Evolutionary conservation across 2,797 vertebrate species (phyloP).

Genomic region (Benthosema pterotum): DNA sequence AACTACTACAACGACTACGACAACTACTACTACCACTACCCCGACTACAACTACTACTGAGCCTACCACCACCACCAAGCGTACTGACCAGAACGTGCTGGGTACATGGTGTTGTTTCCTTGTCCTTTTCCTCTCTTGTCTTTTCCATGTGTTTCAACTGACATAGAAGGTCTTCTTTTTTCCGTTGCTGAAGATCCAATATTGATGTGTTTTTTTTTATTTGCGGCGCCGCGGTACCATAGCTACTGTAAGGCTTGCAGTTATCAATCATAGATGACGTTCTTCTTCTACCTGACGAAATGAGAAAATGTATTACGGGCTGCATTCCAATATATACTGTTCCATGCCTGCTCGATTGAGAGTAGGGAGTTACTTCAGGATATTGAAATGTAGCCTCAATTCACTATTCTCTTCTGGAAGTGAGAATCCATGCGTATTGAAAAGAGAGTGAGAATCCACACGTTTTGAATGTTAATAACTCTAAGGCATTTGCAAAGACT

Average conservation of each 20-base stretch:
- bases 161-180: neutral
- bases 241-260: no score
- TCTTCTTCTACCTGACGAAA: slow-evolving; percentile 56
- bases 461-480: slow-evolving; percentile 5
- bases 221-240: no score
- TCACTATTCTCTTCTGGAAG: slow-evolving; percentile 49
- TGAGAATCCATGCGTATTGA: slow-evolving; percentile 39
- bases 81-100: slow-evolving; percentile 67
- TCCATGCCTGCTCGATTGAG: slow-evolving; percentile 36
- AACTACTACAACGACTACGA: slow-evolving; percentile 53
- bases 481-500: neutral
- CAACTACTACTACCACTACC: slow-evolving; percentile 63
- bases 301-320: slow-evolving; percentile 41
- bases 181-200: no score
- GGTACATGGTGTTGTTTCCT: slow-evolving; percentile 70
- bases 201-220: no score
- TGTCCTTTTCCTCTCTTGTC: slow-evolving; percentile 28
- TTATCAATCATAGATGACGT: neutral
- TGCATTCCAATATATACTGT: slow-evolving; percentile 58
- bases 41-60: slow-evolving; percentile 73
- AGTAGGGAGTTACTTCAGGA: slow-evolving; percentile 49
- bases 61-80: slow-evolving; percentile 66
- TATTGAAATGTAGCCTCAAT: slow-evolving; percentile 59
- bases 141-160: slow-evolving; percentile 9
- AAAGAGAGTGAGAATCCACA: slow-evolving; percentile 43